Evolutionary conservation across 2,888 invertebrate species (phyloP).

Genomic region (Sinohyriopsis cumingii): DNA sequence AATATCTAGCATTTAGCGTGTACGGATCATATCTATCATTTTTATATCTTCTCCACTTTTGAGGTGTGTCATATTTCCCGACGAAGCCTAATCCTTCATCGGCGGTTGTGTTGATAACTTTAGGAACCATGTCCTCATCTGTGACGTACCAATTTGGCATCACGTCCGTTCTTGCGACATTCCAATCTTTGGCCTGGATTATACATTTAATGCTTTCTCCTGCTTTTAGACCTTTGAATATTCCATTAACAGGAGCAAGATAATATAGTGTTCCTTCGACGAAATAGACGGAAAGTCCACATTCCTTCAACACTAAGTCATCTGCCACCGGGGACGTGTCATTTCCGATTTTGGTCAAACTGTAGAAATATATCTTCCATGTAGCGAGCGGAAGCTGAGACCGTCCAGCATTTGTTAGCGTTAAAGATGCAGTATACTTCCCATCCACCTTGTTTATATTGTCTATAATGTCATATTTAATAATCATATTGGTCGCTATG

Average conservation of each 20-base stretch:
- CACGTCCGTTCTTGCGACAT: conserved; percentile 40
- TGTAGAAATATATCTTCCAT: conserved; percentile 58
- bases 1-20: conserved; percentile 30
- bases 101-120: conserved; percentile 37
- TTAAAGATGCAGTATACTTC: conserved; percentile 13
- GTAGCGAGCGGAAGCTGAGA: conserved; percentile 33
- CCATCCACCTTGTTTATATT: conserved; percentile 38
- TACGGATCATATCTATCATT: conserved; percentile 51
- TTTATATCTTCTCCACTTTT: conserved; percentile 51
- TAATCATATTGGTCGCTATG: conserved; percentile 40
- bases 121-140: conserved; percentile 39
- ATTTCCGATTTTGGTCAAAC: conserved; percentile 23
- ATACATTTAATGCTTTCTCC: conserved; percentile 17
- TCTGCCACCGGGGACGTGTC: conserved; percentile 7
- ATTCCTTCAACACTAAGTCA: conserved; percentile 6
- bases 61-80: conserved; percentile 32
- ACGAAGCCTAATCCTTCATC: conserved; percentile 45
- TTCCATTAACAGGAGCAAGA: conserved; percentile 30
- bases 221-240: conserved; percentile 26
- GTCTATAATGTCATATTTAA: conserved; percentile 41
- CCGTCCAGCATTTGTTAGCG: conserved; percentile 42
- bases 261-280: conserved; percentile 48
- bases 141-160: conserved; percentile 55
- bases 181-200: conserved; percentile 31
- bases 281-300: conserved; percentile 41